Base-by-base conservation (phyloP, 92 coral and sea anemone species). In the Palythoa caribaeorum region DNA sequence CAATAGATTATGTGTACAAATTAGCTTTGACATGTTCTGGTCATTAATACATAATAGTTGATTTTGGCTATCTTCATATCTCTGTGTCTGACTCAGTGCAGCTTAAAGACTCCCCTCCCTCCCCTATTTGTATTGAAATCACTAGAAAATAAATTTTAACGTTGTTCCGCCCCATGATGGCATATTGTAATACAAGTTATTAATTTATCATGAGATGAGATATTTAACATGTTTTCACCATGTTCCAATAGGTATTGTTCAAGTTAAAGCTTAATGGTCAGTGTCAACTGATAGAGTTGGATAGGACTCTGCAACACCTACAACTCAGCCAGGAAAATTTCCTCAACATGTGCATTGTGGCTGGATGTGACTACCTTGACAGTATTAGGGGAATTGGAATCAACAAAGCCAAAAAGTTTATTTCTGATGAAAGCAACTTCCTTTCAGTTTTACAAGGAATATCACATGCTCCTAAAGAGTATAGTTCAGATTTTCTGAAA, bases 331-430 rank as follows among this genome's bases (percentile, higher is more conserved):
- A 60, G 69, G 69, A 60, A 28, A 55, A 85, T 10, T 72, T 85
- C 21, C 81, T 85, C 19, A 55, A 73, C 28, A 35, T 68, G 77
- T 85, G 73, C 50, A 53, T 85, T 12, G 36, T 85, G 40, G 83
- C 81, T 2, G 89, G 89, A 17, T 74, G 89, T 73, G 89, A 86
- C 89, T 86, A 11, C 20, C 20, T 60, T 14, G 20, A 14, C 19
- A 60, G 21, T 57, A 37, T 86, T 6, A 21, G 74, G 50, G 81
- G 83, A 72, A 85, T 74, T 74, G 89, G 89, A n/a, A 85, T 85
- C 19, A 73, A 85, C 7, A 78, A 48, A 47, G 85, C 71, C 4
- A 66, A 60, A 63, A 78, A 77, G 37, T 47, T 78, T 2, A 63
- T 86, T 44, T 44, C 48, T 65, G 70, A 37, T 17, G 55, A 86